Percentiles rank a stretch among this genome's conserved stretches.
These are phyloP conservation scores for Petaurus breviceps DNA, from an alignment of 2,113 vertebrate species.

Conservation along the genomic window DNA sequence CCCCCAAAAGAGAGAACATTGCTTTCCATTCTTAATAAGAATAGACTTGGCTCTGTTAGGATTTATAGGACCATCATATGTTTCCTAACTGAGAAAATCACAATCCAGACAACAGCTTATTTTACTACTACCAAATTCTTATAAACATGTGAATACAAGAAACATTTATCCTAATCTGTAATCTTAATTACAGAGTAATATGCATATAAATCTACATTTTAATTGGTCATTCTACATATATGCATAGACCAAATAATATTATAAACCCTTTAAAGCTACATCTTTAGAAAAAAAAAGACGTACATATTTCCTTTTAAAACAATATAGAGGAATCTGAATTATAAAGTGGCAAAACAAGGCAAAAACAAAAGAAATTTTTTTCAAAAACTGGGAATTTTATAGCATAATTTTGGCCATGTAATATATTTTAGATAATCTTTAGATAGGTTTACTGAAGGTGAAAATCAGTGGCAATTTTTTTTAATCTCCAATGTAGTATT, in stretches of 20 bases:
- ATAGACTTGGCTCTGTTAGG: not conserved
- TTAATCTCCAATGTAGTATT: slow-evolving; percentile 41
- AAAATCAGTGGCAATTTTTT: slow-evolving; percentile 30
- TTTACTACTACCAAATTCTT: not conserved
- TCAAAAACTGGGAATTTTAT: slow-evolving; percentile 51
- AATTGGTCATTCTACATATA: not conserved
- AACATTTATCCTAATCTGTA: not conserved
- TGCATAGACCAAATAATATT: not conserved
- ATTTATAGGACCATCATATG: not conserved
- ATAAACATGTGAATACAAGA: not conserved
- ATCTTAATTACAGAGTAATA: too few species aligned
- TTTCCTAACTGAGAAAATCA: not conserved
- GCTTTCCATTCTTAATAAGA: not conserved
- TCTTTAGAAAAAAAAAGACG: slow-evolving; percentile 46
- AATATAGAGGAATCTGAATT: not conserved
- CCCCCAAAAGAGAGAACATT: not conserved
- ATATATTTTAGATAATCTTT: slow-evolving; percentile 61
- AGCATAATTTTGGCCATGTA: slow-evolving; percentile 48
- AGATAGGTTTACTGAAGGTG: slow-evolving; percentile 46
- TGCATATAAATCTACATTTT: not conserved
- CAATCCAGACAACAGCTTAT: not conserved
- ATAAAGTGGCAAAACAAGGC: slow-evolving; percentile 10
- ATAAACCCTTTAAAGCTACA: not conserved
- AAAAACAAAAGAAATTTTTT: slow-evolving; percentile 28
- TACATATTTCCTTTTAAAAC: not conserved